Percentiles rank a stretch among this genome's conserved stretches.
Evolutionary conservation across 2,888 invertebrate species (phyloP).

Genomic region (Deilephila porcellus): DNA sequence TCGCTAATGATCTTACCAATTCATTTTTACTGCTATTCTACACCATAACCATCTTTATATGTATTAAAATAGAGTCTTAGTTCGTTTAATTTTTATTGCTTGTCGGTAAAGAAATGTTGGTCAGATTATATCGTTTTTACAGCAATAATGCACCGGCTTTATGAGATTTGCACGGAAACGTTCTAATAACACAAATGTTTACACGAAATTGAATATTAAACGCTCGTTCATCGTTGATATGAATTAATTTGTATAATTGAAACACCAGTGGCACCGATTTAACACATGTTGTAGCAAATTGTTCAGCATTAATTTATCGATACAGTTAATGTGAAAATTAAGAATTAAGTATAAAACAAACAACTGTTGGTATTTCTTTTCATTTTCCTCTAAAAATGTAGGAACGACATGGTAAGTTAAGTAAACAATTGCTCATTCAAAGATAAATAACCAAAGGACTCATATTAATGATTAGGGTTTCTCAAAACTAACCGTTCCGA

Average conservation of each 20-base stretch:
- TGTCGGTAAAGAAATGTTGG: neutral
- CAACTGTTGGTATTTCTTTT: too few relatives aligned
- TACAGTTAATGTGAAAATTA: too few relatives aligned
- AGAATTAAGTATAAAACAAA: too few relatives aligned
- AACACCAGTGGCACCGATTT: neutral
- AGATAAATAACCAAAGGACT: too few relatives aligned
- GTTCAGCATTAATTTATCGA: too few relatives aligned
- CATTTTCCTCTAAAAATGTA: too few relatives aligned
- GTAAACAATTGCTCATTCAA: too few relatives aligned
- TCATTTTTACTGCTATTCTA: conserved; percentile 17
- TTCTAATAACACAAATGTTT: conserved; percentile 12
- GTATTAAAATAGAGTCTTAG: neutral
- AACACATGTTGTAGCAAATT: too few relatives aligned
- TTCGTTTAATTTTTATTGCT: too few relatives aligned
- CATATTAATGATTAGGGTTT: too few relatives aligned
- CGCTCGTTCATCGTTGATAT: neutral
- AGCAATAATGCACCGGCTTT: neutral
- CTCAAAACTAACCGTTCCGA: too few relatives aligned
- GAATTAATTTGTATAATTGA: neutral
- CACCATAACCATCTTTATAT: conserved; percentile 7
- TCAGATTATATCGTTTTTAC: neutral
- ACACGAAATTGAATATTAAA: conserved; percentile 14
- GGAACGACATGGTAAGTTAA: too few relatives aligned
- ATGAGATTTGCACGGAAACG: conserved; percentile 14
- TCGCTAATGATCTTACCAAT: conserved; percentile 40